Evolutionary conservation across 1,140 invertebrate species (phyloP).

Genomic region (Polypedilum vanderplanki): DNA sequence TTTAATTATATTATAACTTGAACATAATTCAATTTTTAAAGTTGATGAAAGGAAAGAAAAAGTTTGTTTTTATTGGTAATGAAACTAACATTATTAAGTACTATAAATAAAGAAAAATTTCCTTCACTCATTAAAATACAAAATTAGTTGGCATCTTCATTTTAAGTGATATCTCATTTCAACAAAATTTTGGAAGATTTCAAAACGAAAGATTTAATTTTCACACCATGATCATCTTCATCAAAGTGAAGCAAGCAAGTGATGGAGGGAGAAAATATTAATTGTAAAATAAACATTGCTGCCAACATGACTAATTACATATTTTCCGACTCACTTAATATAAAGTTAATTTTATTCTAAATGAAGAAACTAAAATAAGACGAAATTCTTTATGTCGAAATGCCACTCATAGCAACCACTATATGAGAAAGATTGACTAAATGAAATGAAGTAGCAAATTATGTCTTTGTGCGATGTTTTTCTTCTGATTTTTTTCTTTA

Average conservation of each 20-base stretch:
- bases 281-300: conserved; percentile 1
- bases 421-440: conserved; percentile 10
- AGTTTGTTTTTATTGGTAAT: no score
- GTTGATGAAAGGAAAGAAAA: no score
- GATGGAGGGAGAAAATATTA: background rate
- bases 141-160: background rate
- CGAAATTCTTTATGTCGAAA: conserved; percentile 8
- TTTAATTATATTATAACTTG: no score
- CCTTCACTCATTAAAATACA: no score
- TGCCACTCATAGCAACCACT: background rate
- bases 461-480: background rate
- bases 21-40: no score
- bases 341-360: conserved; percentile 2
- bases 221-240: conserved; percentile 8
- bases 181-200: background rate
- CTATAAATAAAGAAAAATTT: no score
- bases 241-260: background rate
- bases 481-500: background rate
- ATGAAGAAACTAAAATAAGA: background rate
- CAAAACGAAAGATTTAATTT: conserved; percentile 3
- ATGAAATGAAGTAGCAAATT: conserved; percentile 28
- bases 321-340: conserved; percentile 23
- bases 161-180: conserved; percentile 1
- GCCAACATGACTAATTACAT: conserved; percentile 24
- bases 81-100: no score